Conservation (phyloP, 2,888 invertebrate species). For the Lepeophtheirus nordmannii region DNA sequence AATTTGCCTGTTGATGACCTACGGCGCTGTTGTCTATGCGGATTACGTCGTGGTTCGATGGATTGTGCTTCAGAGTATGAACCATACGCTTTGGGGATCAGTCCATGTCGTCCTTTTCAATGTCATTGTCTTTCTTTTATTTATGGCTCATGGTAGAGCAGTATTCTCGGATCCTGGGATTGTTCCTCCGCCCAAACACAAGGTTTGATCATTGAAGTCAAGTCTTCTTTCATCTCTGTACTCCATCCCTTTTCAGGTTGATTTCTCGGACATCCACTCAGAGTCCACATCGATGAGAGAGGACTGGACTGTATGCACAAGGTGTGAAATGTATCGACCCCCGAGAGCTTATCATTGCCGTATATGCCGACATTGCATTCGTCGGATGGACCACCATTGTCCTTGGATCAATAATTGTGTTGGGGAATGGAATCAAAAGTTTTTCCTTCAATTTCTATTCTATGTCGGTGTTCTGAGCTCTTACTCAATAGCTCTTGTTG, state of each 20-base stretch:
- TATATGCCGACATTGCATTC: conserved; percentile 50
- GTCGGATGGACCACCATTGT: conserved; percentile 20
- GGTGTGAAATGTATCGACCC: conserved; percentile 44
- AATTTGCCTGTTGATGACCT: conserved; percentile 61
- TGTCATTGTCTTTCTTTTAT: conserved; percentile 53
- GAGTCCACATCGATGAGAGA: conserved; percentile 32
- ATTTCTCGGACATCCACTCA: conserved; percentile 62
- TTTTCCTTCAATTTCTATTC: conserved; percentile 70
- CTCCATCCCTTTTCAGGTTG: conserved; percentile 40
- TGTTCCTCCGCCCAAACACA: conserved; percentile 48
- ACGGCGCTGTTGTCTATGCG: conserved; percentile 62
- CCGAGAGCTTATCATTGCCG: conserved; percentile 53
- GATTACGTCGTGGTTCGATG: conserved; percentile 72
- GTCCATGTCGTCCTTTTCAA: conserved; percentile 64
- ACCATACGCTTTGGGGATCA: conserved; percentile 64
- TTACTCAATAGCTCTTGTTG: conserved; percentile 52
- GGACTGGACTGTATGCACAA: conserved; percentile 58
- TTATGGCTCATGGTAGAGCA: conserved; percentile 62
- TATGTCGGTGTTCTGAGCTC: conserved; percentile 53
- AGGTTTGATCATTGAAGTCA: neutral
- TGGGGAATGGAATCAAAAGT: conserved; percentile 78
- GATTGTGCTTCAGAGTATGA: conserved; percentile 64
- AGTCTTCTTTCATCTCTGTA: too few species aligned
- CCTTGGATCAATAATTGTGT: conserved; percentile 74
- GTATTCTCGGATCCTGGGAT: conserved; percentile 77